Base-by-base conservation (phyloP, 2,888 invertebrate genomes). In the Serripes groenlandicus region DNA sequence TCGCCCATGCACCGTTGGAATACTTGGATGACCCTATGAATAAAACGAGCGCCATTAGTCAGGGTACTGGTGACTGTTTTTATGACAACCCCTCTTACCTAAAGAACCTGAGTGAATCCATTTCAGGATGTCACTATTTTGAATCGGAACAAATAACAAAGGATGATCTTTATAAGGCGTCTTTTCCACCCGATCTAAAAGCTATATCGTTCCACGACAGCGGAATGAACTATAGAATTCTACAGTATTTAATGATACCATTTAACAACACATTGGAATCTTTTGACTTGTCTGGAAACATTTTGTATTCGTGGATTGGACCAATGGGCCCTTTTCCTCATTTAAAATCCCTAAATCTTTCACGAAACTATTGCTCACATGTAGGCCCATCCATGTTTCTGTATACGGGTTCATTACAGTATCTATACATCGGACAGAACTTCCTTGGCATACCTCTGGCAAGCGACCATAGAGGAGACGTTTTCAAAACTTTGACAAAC, bases 251-350 rank as follows among this genome's bases (percentile, higher is more conserved):
- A 2, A 11, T 35, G 9, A 21, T 23, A 7, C 72, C 72, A 15
- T 35, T 58, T 37, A 7, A 56, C 21, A 78, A 77, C 23, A 42
- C 5, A 3, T 23, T 82, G 5, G 52, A 69, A 26, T 70, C 74
- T 42, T 0, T 82, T 3, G 78, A 82, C 42, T 1, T 78, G 3
- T 82, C 81, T 18, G 70, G 70, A 11, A 82, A 82, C 35, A 28
- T 82, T 26, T 56, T 78, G 0, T 11, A 60, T 15, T 21, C 54
- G 15, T 70, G 52, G 69, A 30, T 18, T 1, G 85, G 85, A 5
- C 69, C 71, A 0, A 32, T 81, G 37, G 64, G 72, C 0, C 52
- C 62, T 5, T 52, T 78, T 68, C 54, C 60, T 2, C 60, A 69
- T 0, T 30, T 85, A 9, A 58, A 72, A 72, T 34, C 72, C 23